These are phyloP conservation scores for Oxyura jamaicensis DNA, from an alignment of 2,113 vertebrate species.

Conservation along the genomic window DNA sequence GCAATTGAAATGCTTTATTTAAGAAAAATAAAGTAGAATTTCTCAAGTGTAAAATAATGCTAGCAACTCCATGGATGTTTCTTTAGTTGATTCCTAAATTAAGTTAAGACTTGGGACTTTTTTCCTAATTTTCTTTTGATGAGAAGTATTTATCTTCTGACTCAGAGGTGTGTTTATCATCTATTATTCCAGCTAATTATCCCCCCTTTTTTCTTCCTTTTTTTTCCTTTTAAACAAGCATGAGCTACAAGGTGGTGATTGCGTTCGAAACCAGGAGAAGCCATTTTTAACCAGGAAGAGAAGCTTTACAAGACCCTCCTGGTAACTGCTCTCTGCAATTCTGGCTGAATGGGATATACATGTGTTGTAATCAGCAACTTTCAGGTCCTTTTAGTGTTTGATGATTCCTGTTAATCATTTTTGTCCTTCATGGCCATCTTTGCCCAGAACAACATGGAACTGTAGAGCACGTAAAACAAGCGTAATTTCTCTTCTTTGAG, in stretches of 20 bases:
- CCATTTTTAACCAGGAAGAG: neutral
- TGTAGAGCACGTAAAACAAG: neutral
- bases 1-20: neutral
- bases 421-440: neutral
- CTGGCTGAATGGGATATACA: neutral
- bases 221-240: neutral
- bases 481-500: neutral
- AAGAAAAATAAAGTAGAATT: neutral
- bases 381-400: neutral
- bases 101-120: neutral
- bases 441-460: neutral
- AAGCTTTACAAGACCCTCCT: neutral
- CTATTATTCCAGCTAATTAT: neutral
- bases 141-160: neutral
- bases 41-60: neutral
- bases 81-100: neutral
- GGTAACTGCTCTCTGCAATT: neutral
- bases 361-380: neutral
- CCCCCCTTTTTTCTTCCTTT: too few relatives aligned
- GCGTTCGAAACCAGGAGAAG: neutral
- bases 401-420: neutral
- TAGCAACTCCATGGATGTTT: neutral
- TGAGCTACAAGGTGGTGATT: neutral
- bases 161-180: neutral
- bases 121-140: neutral